These are phyloP conservation scores for Siphamia tubifer DNA, from an alignment of 2,113 vertebrate genomes.

Conservation along the genomic window DNA sequence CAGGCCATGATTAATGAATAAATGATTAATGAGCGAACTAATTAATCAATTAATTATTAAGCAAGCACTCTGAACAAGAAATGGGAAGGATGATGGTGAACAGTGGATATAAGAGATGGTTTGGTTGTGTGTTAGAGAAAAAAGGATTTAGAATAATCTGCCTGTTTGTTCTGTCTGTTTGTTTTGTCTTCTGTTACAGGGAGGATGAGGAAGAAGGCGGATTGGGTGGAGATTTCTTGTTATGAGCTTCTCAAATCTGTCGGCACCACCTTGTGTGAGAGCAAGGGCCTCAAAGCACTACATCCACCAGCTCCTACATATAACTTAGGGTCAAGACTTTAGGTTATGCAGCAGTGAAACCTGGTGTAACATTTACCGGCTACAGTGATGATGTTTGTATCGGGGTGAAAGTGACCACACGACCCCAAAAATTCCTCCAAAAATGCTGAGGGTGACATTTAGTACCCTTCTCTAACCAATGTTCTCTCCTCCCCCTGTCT, in stretches of 20 bases:
- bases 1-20: constrained; percentile 83
- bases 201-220: constrained; percentile 20
- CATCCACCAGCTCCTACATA: constrained; percentile 13
- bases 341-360: background rate
- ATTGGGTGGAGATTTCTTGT: constrained; percentile 29
- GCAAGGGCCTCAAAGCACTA: constrained; percentile 22
- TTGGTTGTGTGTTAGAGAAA: constrained; percentile 44
- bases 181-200: constrained; percentile 49
- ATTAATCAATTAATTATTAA: constrained; percentile 87
- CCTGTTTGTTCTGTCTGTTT: constrained; percentile 66
- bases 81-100: constrained; percentile 55
- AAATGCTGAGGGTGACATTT: constrained; percentile 20
- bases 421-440: constrained; percentile 7
- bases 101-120: constrained; percentile 62
- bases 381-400: constrained; percentile 16
- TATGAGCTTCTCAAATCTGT: constrained; percentile 40
- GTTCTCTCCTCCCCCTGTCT: constrained; percentile 36
- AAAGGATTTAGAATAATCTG: constrained; percentile 53
- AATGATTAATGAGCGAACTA: constrained; percentile 84
- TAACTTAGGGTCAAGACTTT: background rate
- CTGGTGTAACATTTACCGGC: background rate
- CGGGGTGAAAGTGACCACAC: background rate
- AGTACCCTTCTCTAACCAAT: constrained; percentile 28
- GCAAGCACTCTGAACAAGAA: constrained; percentile 76
- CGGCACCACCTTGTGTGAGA: constrained; percentile 1